phyloP scores from a whole-genome alignment of 2,113 vertebrate genomes.

The Mesocricetus auratus region DNA sequence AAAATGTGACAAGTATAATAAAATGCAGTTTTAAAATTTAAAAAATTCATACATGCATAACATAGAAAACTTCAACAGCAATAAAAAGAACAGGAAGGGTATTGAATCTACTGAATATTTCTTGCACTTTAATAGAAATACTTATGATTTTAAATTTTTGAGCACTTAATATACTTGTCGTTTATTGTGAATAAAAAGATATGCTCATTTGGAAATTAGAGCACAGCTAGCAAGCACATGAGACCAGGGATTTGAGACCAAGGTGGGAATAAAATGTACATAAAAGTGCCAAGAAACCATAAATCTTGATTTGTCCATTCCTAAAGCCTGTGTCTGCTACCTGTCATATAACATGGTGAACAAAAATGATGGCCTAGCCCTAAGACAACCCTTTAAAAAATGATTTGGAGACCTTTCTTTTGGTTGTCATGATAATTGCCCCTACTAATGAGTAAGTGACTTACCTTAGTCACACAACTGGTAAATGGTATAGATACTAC shows the following conservation, averaged over 20 bases:
- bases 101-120: constrained; percentile 2
- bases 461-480: not conserved
- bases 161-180: not conserved
- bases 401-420: not conserved
- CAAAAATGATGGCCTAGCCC: not conserved
- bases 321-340: not conserved
- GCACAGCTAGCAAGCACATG: not conserved
- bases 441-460: not conserved
- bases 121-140: constrained; percentile 2
- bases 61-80: not conserved
- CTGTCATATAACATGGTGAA: not conserved
- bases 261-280: not conserved
- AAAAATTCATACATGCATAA: not conserved
- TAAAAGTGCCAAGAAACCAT: not conserved
- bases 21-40: not conserved
- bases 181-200: not conserved
- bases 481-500: not conserved
- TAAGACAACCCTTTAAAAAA: not conserved
- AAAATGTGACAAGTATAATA: not conserved
- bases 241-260: not conserved
- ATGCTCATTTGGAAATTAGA: not conserved
- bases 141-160: constrained; percentile 6
- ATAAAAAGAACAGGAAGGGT: not conserved
- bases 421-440: not conserved
- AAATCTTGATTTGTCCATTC: not conserved